Evolutionary conservation across 2,113 vertebrate genomes (phyloP), one percentile per base, ranked within the genome.

Genomic region (Protomyctophum bolini): DNA sequence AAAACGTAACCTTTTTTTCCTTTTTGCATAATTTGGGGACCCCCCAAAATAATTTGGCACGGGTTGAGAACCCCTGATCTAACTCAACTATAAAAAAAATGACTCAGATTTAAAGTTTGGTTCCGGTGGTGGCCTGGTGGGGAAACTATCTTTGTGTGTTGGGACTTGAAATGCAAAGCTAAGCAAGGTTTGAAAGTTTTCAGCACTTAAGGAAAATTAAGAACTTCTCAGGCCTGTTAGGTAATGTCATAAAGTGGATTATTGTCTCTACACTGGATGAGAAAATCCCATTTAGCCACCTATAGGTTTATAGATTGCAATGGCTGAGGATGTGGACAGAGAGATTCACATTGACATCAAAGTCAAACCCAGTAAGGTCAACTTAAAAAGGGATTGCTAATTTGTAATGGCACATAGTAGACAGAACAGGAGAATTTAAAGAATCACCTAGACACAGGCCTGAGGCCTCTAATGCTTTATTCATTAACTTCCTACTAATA

Each of bases 201-300:
- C 63, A 41, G 77, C 69, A 73, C 76, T 75, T 69, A 69, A 58
- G 51, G 65, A 59, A 72, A 72, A 73, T 71, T 56, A 21, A 49
- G 64, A 56, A 57, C 41, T 58, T 57, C 74, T 72, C 58, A 33
- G 59, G 29, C 51, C 41, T 21, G 48, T 82, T 75, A 75, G 67
- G 71, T 59, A 70, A 73, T 72, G 71, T 71, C 41, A 48, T 33
- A 83, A 80, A 87, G 68, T 71, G 86, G 76, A 83, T 86, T 86
- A 82, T 84, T 77, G 51, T 83, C 61, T 76, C 50, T 54, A 59
- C 67, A 76, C 73, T n/a, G 14, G 68, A 60, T 60, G 56, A 80
- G 73, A 71, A 84, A 83, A 82, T 83, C 75, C 75, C 66, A 66
- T 79, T 80, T 68, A 78, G 77, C 71, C 70, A 68, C 63, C 76